Percentiles rank a stretch among this genome's conserved stretches.
Evolutionary conservation across 2,797 vertebrate genomes (phyloP).

Genomic region (Chelon auratus): DNA sequence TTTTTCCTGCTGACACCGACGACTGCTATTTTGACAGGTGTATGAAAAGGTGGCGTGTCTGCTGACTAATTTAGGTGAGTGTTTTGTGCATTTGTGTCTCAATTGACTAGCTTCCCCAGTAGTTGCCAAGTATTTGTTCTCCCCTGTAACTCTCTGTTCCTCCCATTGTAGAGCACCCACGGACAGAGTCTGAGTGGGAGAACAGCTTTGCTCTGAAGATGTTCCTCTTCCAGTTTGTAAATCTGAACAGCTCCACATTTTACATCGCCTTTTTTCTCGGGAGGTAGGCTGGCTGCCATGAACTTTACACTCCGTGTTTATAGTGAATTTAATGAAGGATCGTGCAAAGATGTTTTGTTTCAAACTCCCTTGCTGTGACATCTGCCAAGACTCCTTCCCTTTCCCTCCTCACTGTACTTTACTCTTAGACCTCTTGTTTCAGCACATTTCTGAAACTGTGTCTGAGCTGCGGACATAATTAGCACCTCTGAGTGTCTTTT

Average conservation of each 20-base stretch:
- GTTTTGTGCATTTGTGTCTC: slow-evolving; percentile 3
- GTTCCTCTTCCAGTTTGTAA: slow-evolving; percentile 99
- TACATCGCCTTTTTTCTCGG: slow-evolving; percentile 99
- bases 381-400: slow-evolving; percentile 31
- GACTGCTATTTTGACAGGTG: slow-evolving; percentile 82
- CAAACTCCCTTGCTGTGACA: slow-evolving; percentile 40
- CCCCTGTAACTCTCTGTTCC: slow-evolving; percentile 3
- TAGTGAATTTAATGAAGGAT: slow-evolving; percentile 41
- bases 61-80: slow-evolving; percentile 96
- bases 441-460: slow-evolving; percentile 24
- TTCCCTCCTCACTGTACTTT: slow-evolving; percentile 11
- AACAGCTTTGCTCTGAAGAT: slow-evolving; percentile 99
- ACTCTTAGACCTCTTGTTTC: slow-evolving; percentile 17
- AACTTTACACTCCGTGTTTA: slow-evolving; percentile 51
- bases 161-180: slow-evolving; percentile 90
- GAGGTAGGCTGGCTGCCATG: slow-evolving; percentile 83
- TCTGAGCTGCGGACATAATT: slow-evolving; percentile 35
- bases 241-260: slow-evolving; percentile 99
- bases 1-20: slow-evolving; percentile 39
- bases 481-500: slow-evolving; percentile 23
- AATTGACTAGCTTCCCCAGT: slow-evolving; percentile 26
- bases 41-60: slow-evolving; percentile 99
- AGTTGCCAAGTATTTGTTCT: slow-evolving; percentile 27
- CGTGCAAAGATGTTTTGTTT: slow-evolving; percentile 40
- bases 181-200: slow-evolving; percentile 99